Evolutionary conservation across 1,140 invertebrate species (phyloP), one percentile per base, ranked within the genome.

Genomic region (Apolygus lucorum): DNA sequence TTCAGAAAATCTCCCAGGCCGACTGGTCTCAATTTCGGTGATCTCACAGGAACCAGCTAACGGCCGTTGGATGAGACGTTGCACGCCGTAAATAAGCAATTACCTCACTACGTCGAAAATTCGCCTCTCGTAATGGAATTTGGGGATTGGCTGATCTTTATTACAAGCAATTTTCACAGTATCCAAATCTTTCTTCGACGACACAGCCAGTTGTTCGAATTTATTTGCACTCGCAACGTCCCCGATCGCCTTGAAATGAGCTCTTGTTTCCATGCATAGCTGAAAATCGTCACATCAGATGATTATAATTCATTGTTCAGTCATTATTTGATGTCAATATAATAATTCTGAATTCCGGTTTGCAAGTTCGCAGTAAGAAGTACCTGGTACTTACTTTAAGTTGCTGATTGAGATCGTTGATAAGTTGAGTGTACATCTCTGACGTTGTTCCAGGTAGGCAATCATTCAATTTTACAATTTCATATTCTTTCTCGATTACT

Each of bases 101-200:
- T 78, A 95, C 84, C 95, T 90, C 21, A 97, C 90, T 74, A 96
- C 88, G 0, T 92, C 87, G 78, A 96, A 96, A 70, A 88, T 87
- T 71, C 89, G 87, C 11, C 84, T 90, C 81, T 98, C 95, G 77
- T 97, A 98, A 79, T 96, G 95, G 82, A 96, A 97, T 75, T 88
- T 89, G 0, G 96, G 95, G 26, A 86, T 79, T 1, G 80, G 77
- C 28, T 76, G 74, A 67, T 83, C 81, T 1, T 81, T 78, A 77
- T 81, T 85, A 78, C 82, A 85, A 21, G 87, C 86, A 74, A 92
- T 85, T 74, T 87, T 83, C 2, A 98, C 81, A 63, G 94, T 83
- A 78, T 96, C 92, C 64, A 98, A 83, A 80, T 98, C 96, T 81
- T 93, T 90, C 65, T 90, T 90, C 25, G 91, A 89, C 63, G 86